Evolutionary conservation across 1,140 invertebrate genomes (phyloP), one percentile per base, ranked within the genome.

Genomic region (Euura saliciscinereae): DNA sequence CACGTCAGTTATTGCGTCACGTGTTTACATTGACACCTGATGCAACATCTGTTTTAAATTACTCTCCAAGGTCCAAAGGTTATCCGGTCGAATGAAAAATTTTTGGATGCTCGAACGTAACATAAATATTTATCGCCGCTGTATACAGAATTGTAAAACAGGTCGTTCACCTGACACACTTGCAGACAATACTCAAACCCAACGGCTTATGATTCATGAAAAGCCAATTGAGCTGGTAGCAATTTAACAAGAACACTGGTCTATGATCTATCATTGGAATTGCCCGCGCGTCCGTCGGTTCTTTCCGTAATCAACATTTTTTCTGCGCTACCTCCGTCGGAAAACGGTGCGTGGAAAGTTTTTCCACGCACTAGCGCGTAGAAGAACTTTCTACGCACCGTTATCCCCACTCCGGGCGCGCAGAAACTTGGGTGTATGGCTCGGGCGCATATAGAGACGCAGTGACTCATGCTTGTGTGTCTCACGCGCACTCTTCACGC

Each of bases 241-340:
- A 51, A 51, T 51, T 51, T 51, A 51, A 51, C 46, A 51, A 51
- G 46, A 51, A 51, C 46, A 51, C 46, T 51, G 46, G 46, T 51
- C 46, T 51, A 51, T 51, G 46, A 51, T 51, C 46, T 51, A 51
- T 11, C 46, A 51, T 51, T 51, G 46, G 46, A 51, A 51, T 51
- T 51, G 46, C 46, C 46, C 46, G 46, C 46, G 46, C 46, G 46
- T 51, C 46, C 46, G 46, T 51, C 46, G 46, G 46, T 51, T 51
- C 46, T 51, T 51, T 51, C 46, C 46, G 46, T 51, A 51, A 51
- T 51, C 46, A 51, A 51, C 1, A 51, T 51, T 51, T 51, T 11
- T 51, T 51, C 6, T 11, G 11, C 11, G 46, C 6, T 11, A 51
- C 6, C n/a, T n/a, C n/a, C n/a, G n/a, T n/a, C n/a, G n/a, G n/a